Conservation (phyloP, 2,797 vertebrate species). For the Cephalopachus bancanus region DNA sequence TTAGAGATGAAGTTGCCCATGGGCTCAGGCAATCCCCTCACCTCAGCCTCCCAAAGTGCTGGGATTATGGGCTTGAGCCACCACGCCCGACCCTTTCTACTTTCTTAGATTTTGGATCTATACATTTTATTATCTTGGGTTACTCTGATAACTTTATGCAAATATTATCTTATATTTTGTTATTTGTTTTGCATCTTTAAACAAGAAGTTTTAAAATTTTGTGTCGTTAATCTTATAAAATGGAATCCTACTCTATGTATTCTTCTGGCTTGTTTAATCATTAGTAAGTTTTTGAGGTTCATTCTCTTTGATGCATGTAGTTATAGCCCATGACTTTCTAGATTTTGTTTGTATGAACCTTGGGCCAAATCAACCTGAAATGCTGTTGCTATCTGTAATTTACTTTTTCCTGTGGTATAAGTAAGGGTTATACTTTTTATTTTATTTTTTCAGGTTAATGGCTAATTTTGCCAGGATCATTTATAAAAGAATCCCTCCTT, state of each 20-base stretch:
- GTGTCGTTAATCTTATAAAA: not conserved
- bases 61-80: too few relatives aligned
- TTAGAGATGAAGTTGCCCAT: too few relatives aligned
- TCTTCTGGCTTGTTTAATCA: not conserved
- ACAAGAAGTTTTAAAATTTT: not conserved
- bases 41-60: too few relatives aligned
- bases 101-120: not conserved
- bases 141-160: not conserved
- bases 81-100: too few relatives aligned
- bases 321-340: not conserved
- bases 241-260: not conserved
- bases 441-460: not conserved
- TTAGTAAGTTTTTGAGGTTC: not conserved
- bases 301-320: not conserved
- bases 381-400: not conserved
- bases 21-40: too few relatives aligned
- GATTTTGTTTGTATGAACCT: not conserved
- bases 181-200: not conserved
- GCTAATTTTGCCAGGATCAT: not conserved
- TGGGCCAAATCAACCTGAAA: not conserved
- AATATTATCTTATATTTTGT: not conserved
- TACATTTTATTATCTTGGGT: not conserved
- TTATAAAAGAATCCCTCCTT: not conserved
- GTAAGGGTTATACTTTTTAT: not conserved
- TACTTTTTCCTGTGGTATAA: not conserved